Evolutionary conservation across 2,888 invertebrate species (phyloP), one percentile per base, ranked within the genome.

Genomic region (Esperia sulphurella): DNA sequence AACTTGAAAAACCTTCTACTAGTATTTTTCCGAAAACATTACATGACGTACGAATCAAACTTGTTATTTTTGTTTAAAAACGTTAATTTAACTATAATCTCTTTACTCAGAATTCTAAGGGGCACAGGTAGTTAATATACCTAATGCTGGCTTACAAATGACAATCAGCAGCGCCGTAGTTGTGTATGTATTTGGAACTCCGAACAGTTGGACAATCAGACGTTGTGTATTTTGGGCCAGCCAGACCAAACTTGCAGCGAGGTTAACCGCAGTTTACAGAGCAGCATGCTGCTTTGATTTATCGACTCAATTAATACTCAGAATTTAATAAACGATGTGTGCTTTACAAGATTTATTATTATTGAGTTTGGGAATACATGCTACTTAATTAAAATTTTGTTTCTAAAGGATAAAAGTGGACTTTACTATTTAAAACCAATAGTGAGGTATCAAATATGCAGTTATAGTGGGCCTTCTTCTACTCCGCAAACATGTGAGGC

Each of bases 231-330:
- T 14, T 42, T 42, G 13, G 30, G 30, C 10, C 31, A 30, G 30
- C 10, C 31, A 13, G 31, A 35, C 42, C 28, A 38, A 48, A 49
- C 49, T 49, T 43, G 40, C 37, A 38, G 14, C 12, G 14, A 30
- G 38, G 45, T 38, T n/a, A 3, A 28, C 45, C 40, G n/a, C 40
- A 41, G 46, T 41, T 31, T 41, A 65, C 59, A 53, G 51, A 49
- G 53, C 35, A 47, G 56, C 53, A 50, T 58, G 62, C 58, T 59
- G 61, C 60, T 59, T 59, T 67, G 61, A 70, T 59, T 70, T 68
- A 68, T 68, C 56, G 61, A 60, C 57, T 51, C 62, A 61, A 61
- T 69, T 64, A 64, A 53, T 14, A 33, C 8, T 29, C 38, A 29
- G 29, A 41, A 41, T 42, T 41, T 41, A 45, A 44, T 46, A 42